Conservation (phyloP, 2,888 invertebrate species). For the Drosophila multiciliata region DNA sequence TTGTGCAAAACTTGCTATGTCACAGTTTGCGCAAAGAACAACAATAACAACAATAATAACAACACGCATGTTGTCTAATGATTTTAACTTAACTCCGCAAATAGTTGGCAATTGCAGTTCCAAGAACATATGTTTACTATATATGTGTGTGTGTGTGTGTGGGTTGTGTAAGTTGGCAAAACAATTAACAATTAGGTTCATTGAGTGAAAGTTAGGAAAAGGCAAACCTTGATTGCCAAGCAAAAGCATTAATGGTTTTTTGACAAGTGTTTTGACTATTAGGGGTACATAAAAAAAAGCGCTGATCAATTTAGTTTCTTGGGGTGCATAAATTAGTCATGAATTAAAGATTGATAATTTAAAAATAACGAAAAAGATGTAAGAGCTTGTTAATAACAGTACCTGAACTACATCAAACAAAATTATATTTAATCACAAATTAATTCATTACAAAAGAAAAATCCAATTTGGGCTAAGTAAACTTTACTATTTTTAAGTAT, state of each 20-base stretch:
- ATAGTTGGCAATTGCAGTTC: constrained; percentile 16
- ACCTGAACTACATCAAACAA: not conserved
- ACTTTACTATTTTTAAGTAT: not conserved
- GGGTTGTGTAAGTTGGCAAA: not conserved
- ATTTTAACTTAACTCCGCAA: constrained; percentile 13
- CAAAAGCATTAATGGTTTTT: not conserved
- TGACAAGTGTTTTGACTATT: not conserved
- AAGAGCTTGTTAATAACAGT: not conserved
- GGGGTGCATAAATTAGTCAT: not conserved
- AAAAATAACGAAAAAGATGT: not conserved
- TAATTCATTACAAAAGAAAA: not conserved
- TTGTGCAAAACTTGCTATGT: constrained; percentile 28
- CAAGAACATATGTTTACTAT: not conserved
- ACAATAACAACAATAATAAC: not conserved
- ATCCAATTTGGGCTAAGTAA: not conserved
- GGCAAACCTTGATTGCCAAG: not conserved
- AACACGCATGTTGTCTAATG: constrained; percentile 16
- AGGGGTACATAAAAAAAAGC: not conserved
- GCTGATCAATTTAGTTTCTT: not conserved
- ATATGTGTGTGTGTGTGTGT: not conserved
- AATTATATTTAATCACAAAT: not conserved
- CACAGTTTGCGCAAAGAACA: constrained; percentile 44
- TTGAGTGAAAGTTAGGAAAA: constrained; percentile 9
- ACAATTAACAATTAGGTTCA: constrained; percentile 11
- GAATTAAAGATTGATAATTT: not conserved